These are phyloP conservation scores for Diarsia dahlii DNA, from an alignment of 2,888 invertebrate genomes.

Conservation along the genomic window DNA sequence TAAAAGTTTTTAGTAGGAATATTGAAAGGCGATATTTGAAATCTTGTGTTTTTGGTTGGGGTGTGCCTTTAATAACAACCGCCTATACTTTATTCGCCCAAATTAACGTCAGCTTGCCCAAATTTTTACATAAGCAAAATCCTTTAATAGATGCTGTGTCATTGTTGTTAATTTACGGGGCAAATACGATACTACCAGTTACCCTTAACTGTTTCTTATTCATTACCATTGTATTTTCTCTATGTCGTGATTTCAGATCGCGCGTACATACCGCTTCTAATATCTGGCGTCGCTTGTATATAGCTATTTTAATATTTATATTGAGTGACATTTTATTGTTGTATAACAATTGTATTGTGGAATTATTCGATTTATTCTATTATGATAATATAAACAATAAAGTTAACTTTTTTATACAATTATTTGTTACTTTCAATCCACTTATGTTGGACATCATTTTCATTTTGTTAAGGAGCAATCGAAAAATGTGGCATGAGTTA, in stretches of 20 bases:
- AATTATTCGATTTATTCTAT: no score
- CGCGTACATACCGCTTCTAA: neutral
- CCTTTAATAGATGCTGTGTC: no score
- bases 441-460: neutral
- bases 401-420: neutral
- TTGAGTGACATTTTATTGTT: neutral
- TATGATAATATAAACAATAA: no score
- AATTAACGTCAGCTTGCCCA: no score
- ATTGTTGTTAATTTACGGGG: accelerated
- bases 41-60: neutral
- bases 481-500: neutral
- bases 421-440: neutral
- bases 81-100: no score
- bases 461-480: neutral
- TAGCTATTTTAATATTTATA: neutral
- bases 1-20: neutral
- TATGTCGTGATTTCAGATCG: neutral
- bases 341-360: neutral
- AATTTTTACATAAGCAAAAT: no score
- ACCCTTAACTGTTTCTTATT: neutral
- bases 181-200: neutral
- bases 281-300: conserved; percentile 3
- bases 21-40: conserved; percentile 1
- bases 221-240: neutral
- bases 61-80: neutral